Evolutionary conservation across 2,888 invertebrate species (phyloP).

Genomic region (Pediacus dermestoides): DNA sequence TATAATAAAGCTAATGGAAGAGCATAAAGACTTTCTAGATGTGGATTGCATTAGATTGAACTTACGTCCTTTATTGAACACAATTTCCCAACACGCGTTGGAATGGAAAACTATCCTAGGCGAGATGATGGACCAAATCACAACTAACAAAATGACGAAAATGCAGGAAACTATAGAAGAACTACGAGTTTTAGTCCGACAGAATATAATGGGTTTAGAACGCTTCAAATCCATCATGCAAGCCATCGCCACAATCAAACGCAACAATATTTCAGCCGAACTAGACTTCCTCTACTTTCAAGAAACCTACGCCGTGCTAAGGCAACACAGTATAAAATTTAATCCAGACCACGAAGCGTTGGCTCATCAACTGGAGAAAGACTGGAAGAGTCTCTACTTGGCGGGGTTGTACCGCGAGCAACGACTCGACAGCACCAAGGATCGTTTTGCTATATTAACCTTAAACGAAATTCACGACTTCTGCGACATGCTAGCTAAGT

Average conservation of each 20-base stretch:
- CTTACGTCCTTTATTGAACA: constrained; percentile 65
- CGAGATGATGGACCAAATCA: constrained; percentile 62
- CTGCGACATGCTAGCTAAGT: constrained; percentile 58
- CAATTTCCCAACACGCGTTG: constrained; percentile 67
- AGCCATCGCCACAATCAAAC: constrained; percentile 72
- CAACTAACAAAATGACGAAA: constrained; percentile 64
- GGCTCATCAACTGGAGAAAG: constrained; percentile 59
- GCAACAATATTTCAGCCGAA: constrained; percentile 74
- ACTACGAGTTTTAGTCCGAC: constrained; percentile 62
- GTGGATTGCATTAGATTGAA: constrained; percentile 72
- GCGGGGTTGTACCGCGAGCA: constrained; percentile 66
- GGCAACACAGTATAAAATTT: constrained; percentile 63
- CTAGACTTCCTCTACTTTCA: constrained; percentile 69
- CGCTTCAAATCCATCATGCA: constrained; percentile 83
- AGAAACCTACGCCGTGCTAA: constrained; percentile 73
- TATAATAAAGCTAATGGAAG: constrained; percentile 55
- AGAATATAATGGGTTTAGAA: constrained; percentile 73
- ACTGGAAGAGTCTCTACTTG: constrained; percentile 68
- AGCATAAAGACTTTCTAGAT: constrained; percentile 59
- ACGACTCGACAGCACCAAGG: constrained; percentile 76
- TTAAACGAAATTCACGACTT: constrained; percentile 71
- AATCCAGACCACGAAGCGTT: constrained; percentile 56
- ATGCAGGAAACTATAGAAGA: constrained; percentile 65
- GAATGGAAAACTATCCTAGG: constrained; percentile 80
- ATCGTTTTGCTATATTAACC: constrained; percentile 79